Base-by-base conservation (phyloP, 2,797 vertebrate species). In the Galagoides demidoff region DNA sequence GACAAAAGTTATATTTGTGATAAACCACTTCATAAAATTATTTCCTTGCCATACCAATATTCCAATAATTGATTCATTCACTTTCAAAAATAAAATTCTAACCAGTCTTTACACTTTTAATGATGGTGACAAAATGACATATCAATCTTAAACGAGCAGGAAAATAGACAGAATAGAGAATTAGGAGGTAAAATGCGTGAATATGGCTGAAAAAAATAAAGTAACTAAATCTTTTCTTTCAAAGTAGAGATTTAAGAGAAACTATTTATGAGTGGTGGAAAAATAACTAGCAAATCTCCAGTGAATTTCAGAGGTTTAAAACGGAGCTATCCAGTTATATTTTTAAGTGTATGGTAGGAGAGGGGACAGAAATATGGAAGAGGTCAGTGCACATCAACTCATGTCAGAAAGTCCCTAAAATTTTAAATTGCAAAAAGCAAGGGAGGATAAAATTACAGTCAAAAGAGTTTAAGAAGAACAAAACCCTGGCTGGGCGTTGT, bases 161-260 rank as follows among this genome's bases (percentile, higher is more conserved):
- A 74, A 39, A 88, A 29, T 9, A 43, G n/a, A 39, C 2, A 12
- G 9, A 92, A 85, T 6, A 52, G 5, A 87, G 17, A 55, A 63
- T 8, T 73, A 16, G 2, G 0, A 29, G 22, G 11, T 2, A 3
- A 71, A 31, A 23, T 13, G 6, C 4, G 0, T 63, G 29, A 19
- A 1, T n/a, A 19, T 92, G 34, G 34, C 14, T 85, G 14, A 39
- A 76, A 12, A 84, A 85, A 77, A 19, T 25, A 10, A 43, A 82
- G 5, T 10, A 64, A 71, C 11, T 55, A 52, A 78, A 85, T 22
- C 49, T 31, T 25, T 27, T 52, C 8, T 71, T 78, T 39, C 10
- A n/a, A 16, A 20, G 8, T 34, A 29, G 22, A 68, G 29, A 37
- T 17, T 25, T 77, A 43, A 4, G 3, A 57, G 12, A 84, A 78